Evolutionary conservation across 2,113 vertebrate species (phyloP).

Genomic region (Lontra canadensis): DNA sequence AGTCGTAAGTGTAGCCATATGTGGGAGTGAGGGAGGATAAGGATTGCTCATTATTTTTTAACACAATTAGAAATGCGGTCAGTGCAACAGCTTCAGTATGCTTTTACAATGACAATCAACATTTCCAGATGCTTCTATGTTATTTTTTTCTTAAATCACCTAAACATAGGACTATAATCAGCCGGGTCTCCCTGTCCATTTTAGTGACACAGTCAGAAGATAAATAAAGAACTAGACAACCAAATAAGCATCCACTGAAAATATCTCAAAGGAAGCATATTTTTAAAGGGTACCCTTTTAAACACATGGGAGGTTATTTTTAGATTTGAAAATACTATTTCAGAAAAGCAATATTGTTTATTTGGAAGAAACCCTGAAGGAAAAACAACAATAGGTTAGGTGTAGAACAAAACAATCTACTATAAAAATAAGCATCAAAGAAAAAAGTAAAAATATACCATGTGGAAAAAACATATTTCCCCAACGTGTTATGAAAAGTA

Average conservation of each 20-base stretch:
- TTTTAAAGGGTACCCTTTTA: slow-evolving; percentile 32
- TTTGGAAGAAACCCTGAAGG: slow-evolving; percentile 79
- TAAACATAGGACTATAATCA: neutral
- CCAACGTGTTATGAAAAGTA: slow-evolving; percentile 74
- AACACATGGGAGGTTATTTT: slow-evolving; percentile 69
- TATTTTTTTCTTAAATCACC: neutral
- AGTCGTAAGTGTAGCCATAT: neutral
- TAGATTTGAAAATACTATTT: slow-evolving; percentile 73
- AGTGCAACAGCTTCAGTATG: neutral
- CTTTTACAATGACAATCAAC: slow-evolving; percentile 11
- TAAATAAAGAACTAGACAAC: slow-evolving; percentile 6
- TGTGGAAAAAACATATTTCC: slow-evolving; percentile 78
- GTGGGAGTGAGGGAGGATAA: neutral
- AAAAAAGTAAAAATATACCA: slow-evolving; percentile 62
- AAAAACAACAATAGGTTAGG: slow-evolving; percentile 73
- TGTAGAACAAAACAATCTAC: slow-evolving; percentile 77
- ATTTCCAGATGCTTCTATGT: neutral
- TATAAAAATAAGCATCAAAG: slow-evolving; percentile 78
- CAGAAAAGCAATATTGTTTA: slow-evolving; percentile 72
- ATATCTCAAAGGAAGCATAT: neutral
- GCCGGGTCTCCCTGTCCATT: neutral
- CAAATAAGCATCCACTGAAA: slow-evolving; percentile 8
- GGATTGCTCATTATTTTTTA: neutral
- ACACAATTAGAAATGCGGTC: neutral
- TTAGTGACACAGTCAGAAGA: neutral